A percentile compares a stretch with the other conserved stretches of the same genome.
Conservation (phyloP, 2,888 invertebrate species). For the Drosophila fungiperda region DNA sequence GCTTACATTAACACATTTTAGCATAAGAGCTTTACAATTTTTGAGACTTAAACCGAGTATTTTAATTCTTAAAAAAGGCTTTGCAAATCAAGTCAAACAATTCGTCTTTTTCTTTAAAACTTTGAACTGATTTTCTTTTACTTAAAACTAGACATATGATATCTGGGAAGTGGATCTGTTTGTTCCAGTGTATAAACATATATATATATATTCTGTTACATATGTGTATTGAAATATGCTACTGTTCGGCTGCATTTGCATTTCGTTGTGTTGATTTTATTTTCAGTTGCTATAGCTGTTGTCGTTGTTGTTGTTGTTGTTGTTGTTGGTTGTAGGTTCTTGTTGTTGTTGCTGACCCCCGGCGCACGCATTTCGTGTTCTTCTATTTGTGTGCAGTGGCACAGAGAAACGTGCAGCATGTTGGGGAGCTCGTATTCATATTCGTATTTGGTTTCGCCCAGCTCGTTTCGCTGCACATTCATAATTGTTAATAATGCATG, state of each 20-base stretch:
- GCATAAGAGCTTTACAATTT: neutral
- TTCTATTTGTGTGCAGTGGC: slow-evolving; percentile 44
- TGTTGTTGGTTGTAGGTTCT: slow-evolving; percentile 16
- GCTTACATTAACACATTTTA: neutral
- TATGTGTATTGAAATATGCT: slow-evolving; percentile 41
- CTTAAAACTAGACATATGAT: neutral
- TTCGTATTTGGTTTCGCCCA: slow-evolving; percentile 41
- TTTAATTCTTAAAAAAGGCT: neutral
- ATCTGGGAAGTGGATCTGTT: neutral
- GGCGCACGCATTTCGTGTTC: slow-evolving; percentile 55
- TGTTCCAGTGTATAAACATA: neutral
- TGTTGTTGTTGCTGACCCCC: slow-evolving; percentile 49
- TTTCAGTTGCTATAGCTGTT: slow-evolving; percentile 52
- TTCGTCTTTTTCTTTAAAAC: neutral
- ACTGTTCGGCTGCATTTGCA: slow-evolving; percentile 46
- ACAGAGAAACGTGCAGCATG: slow-evolving; percentile 17
- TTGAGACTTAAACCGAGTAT: neutral
- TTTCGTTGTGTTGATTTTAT: slow-evolving; percentile 56
- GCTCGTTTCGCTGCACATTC: slow-evolving; percentile 49
- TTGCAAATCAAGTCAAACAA: neutral
- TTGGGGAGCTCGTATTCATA: slow-evolving; percentile 25
- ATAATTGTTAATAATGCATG: slow-evolving; percentile 66
- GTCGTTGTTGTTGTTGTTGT: slow-evolving; percentile 17
- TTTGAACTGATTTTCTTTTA: neutral
- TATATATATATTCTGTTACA: neutral